Conservation (phyloP, 2,113 vertebrate species). For the Rutilus rutilus region DNA sequence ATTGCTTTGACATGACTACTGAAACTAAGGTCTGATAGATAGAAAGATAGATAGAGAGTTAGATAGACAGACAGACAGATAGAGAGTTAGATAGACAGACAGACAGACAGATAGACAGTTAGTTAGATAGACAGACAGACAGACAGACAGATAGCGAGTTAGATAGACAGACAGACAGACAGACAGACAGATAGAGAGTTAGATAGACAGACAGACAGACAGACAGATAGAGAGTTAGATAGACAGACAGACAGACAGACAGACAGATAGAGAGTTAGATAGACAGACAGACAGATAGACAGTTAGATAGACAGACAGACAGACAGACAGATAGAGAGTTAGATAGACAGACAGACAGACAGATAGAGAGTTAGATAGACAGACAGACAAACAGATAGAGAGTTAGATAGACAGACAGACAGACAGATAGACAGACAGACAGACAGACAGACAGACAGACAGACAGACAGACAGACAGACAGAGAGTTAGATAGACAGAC, state of each 20-base stretch:
- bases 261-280: neutral
- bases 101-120: neutral
- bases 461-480: neutral
- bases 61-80: neutral
- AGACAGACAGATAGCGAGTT: neutral
- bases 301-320: neutral
- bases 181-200: neutral
- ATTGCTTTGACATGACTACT: too few species aligned
- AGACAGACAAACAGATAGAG: neutral
- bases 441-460: neutral
- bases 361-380: neutral
- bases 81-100: neutral
- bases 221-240: neutral
- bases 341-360: neutral
- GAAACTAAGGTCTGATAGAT: too few species aligned
- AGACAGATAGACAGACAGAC: neutral
- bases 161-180: neutral
- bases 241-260: neutral
- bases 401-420: neutral
- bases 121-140: neutral
- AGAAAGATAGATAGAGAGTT: neutral
- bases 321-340: neutral
- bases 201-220: neutral
- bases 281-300: neutral
- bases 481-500: neutral